phyloP scores from a whole-genome alignment of 2,888 invertebrate genomes.

The Phania funesta region DNA sequence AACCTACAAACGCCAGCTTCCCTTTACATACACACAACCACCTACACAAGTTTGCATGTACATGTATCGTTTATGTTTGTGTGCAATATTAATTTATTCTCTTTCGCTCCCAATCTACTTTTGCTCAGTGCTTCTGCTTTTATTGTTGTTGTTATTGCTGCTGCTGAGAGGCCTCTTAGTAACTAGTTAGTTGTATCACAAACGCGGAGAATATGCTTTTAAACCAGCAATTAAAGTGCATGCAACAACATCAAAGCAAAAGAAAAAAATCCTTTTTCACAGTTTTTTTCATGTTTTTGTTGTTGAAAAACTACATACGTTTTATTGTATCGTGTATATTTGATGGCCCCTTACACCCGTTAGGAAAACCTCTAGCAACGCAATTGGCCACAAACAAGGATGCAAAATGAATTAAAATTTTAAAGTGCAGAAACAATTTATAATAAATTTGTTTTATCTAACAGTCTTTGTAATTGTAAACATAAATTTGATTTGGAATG shows the following conservation, averaged over 20 bases:
- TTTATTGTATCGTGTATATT: constrained; percentile 19
- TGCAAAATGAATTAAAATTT: constrained; percentile 22
- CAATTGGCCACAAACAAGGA: constrained; percentile 25
- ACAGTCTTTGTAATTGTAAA: background rate
- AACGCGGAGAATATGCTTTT: constrained; percentile 66
- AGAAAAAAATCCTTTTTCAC: constrained; percentile 51
- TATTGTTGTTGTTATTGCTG: constrained; percentile 35
- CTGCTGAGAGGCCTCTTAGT: constrained; percentile 56
- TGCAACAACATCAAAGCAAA: constrained; percentile 65
- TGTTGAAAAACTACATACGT: constrained; percentile 51
- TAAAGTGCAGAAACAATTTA: background rate
- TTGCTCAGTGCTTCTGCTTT: background rate
- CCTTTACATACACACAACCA: background rate
- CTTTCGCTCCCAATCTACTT: constrained; percentile 11
- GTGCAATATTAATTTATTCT: background rate
- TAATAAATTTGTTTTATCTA: background rate
- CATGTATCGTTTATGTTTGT: too few species aligned
- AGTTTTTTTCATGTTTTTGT: constrained; percentile 15
- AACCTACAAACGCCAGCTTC: background rate
- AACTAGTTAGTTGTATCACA: constrained; percentile 51
- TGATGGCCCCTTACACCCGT: constrained; percentile 29
- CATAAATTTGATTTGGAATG: too few species aligned
- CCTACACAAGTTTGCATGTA: background rate
- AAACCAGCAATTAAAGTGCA: constrained; percentile 67
- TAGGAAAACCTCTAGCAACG: constrained; percentile 27